Conservation (phyloP, 2,888 invertebrate genomes). For the Orgyia antiqua region DNA sequence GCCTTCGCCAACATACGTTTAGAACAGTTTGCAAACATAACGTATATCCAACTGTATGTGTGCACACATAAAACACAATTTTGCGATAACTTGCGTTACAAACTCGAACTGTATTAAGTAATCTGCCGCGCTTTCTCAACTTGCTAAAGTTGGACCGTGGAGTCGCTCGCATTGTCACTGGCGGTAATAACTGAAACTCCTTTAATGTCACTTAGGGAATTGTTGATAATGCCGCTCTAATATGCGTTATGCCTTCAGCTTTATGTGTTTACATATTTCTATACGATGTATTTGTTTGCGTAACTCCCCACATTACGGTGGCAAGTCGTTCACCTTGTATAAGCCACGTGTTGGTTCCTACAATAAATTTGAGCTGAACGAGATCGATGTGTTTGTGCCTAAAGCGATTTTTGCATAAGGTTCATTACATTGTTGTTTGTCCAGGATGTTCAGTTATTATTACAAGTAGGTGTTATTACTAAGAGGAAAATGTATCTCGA, state of each 20-base stretch:
- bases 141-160: slow-evolving; percentile 38
- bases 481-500: slow-evolving; percentile 66
- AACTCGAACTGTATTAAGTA: slow-evolving; percentile 43
- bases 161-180: slow-evolving; percentile 39
- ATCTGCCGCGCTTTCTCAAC: slow-evolving; percentile 44
- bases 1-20: slow-evolving; percentile 26
- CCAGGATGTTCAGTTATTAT: slow-evolving; percentile 29
- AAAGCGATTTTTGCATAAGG: slow-evolving; percentile 33
- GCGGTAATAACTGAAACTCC: slow-evolving; percentile 48
- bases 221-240: slow-evolving; percentile 44
- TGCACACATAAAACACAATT: slow-evolving; percentile 45
- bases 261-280: slow-evolving; percentile 33
- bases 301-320: slow-evolving; percentile 36
- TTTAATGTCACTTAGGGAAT: slow-evolving; percentile 43
- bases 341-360: slow-evolving; percentile 30
- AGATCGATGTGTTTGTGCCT: slow-evolving; percentile 26
- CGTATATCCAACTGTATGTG: slow-evolving; percentile 35
- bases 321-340: slow-evolving; percentile 53
- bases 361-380: slow-evolving; percentile 28
- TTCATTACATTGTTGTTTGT: slow-evolving; percentile 39
- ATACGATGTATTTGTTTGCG: slow-evolving; percentile 36
- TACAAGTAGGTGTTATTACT: slow-evolving; percentile 55
- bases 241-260: slow-evolving; percentile 38
- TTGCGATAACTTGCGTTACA: slow-evolving; percentile 35
- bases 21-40: slow-evolving; percentile 41